phyloP scores from a whole-genome alignment of 2,888 invertebrate species.

The Ecliptopera silaceata region DNA sequence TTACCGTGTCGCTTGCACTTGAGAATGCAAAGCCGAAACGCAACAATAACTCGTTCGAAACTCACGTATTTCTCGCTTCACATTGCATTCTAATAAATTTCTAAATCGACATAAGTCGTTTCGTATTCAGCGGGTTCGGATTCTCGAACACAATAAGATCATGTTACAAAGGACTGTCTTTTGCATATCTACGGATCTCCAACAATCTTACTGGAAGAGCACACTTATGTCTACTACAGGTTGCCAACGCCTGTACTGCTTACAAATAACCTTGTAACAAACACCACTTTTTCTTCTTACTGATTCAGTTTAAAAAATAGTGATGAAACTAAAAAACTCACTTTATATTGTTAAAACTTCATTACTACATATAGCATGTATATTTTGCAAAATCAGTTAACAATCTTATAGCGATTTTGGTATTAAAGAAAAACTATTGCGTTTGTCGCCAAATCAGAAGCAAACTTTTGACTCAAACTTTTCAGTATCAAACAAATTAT shows the following conservation, averaged over 20 bases:
- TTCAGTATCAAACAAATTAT: too few species aligned
- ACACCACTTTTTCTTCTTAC: too few species aligned
- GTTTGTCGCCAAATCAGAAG: too few species aligned
- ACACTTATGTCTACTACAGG: conserved; percentile 9
- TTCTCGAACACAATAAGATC: conserved; percentile 75
- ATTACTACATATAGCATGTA: too few species aligned
- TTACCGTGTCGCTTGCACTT: conserved; percentile 38
- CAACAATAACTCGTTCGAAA: conserved; percentile 57
- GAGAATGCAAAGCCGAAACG: conserved; percentile 38
- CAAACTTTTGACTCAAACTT: too few species aligned
- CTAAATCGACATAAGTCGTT: conserved; percentile 78
- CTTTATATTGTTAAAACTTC: too few species aligned
- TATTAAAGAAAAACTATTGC: too few species aligned
- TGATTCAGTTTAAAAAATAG: too few species aligned
- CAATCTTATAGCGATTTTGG: too few species aligned
- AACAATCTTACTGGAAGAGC: conserved; percentile 53
- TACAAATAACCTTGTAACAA: background rate
- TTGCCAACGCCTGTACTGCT: background rate
- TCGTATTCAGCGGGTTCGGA: conserved; percentile 61
- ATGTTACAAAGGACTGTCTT: conserved; percentile 74
- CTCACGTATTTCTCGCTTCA: conserved; percentile 52
- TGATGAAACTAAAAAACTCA: too few species aligned
- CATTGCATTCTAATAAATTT: conserved; percentile 81
- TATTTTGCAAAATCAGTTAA: too few species aligned
- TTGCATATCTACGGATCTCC: conserved; percentile 72